Percentiles rank a stretch among this genome's conserved stretches.
Conservation (phyloP, 2,797 vertebrate species). For the Heliangelus exortis region DNA sequence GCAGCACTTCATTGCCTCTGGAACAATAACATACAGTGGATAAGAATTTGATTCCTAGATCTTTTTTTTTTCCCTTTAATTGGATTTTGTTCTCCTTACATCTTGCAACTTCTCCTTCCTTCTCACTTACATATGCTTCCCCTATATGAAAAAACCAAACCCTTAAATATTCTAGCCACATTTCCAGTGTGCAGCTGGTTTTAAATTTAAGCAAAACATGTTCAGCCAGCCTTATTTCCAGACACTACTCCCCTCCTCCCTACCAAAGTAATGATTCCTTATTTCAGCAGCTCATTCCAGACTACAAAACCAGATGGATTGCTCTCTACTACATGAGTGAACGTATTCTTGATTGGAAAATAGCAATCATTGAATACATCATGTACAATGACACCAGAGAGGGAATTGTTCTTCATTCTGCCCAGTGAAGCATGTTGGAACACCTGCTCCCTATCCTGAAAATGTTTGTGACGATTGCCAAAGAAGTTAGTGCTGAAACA, state of each 20-base stretch:
- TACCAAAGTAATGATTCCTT: slow-evolving; percentile 4
- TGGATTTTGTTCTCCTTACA: neutral
- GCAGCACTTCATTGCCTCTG: neutral
- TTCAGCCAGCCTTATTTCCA: neutral
- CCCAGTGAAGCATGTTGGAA: slow-evolving; percentile 23
- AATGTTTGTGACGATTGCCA: neutral
- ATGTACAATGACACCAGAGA: neutral
- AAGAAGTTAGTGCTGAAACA: slow-evolving; percentile 30
- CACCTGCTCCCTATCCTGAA: slow-evolving; percentile 46
- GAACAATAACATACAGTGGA: neutral
- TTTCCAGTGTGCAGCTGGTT: neutral
- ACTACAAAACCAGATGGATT: slow-evolving; percentile 35
- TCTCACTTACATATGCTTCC: neutral
- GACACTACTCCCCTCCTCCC: neutral
- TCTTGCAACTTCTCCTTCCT: neutral
- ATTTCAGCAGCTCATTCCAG: slow-evolving; percentile 1
- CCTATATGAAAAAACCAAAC: neutral
- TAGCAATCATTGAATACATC: slow-evolving; percentile 54
- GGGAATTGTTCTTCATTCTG: slow-evolving; percentile 39
- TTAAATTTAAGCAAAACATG: neutral
- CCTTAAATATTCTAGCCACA: neutral
- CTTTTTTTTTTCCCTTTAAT: neutral
- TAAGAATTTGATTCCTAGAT: neutral
- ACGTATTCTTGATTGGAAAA: neutral
- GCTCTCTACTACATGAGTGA: neutral